Evolutionary conservation across 2,113 vertebrate genomes (phyloP).

Genomic region (Lampris megalopsis): DNA sequence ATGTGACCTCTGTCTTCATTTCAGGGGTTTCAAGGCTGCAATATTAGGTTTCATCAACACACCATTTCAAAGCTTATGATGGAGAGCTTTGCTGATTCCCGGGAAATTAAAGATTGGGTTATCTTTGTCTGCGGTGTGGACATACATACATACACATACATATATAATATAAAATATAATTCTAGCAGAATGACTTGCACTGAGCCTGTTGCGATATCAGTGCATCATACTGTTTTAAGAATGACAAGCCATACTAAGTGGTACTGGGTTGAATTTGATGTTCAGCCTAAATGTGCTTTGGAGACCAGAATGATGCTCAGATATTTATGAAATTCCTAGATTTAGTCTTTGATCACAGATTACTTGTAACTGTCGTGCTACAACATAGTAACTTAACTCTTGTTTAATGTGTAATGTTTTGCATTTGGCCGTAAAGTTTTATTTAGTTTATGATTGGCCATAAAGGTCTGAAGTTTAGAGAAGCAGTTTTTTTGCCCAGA

Average conservation of each 20-base stretch:
- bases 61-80: neutral
- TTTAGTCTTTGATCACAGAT: neutral
- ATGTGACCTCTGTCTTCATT: neutral
- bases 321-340: neutral
- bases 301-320: neutral
- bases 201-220: neutral
- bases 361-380: neutral
- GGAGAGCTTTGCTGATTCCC: slow-evolving; percentile 19
- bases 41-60: neutral
- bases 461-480: neutral
- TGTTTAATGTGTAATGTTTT: too few species aligned
- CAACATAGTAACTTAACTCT: neutral
- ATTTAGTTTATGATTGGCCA: neutral
- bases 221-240: neutral
- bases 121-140: slow-evolving; percentile 17
- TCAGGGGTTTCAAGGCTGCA: neutral
- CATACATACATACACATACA: neutral
- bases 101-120: slow-evolving; percentile 18
- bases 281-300: neutral
- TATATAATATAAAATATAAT: neutral
- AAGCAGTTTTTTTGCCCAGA: neutral
- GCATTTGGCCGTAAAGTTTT: too few species aligned
- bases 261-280: neutral
- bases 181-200: neutral
- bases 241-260: neutral